phyloP scores from a whole-genome alignment of 1,140 invertebrate genomes.

The Diachasma alloeum region DNA sequence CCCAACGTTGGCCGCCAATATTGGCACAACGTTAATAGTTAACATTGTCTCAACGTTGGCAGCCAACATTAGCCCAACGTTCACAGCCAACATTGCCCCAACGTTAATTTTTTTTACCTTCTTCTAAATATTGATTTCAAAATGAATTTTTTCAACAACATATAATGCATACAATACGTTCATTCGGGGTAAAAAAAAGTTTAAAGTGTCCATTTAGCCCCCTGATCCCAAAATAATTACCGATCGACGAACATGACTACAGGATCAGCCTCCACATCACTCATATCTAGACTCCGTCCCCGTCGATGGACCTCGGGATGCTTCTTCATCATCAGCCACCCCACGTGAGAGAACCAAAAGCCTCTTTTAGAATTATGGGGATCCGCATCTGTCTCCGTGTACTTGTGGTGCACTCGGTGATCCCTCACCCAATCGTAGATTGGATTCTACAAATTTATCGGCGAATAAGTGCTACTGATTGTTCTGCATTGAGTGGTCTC shows the following conservation, averaged over 20 bases:
- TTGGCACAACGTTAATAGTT: too few species aligned
- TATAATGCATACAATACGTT: too few species aligned
- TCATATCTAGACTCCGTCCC: conserved; percentile 80
- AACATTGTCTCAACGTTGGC: too few species aligned
- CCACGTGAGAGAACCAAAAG: conserved; percentile 91
- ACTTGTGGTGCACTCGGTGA: conserved; percentile 91
- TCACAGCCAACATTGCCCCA: too few species aligned
- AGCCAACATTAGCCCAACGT: too few species aligned
- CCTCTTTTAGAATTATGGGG: conserved; percentile 87
- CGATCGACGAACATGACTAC: conserved; percentile 78
- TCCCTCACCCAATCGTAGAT: conserved; percentile 79
- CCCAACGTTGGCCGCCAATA: too few species aligned
- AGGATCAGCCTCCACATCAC: conserved; percentile 79
- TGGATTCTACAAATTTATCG: conserved; percentile 62
- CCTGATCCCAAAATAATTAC: conserved; percentile 49
- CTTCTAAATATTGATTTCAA: too few species aligned
- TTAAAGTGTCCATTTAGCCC: too few species aligned
- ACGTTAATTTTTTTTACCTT: too few species aligned
- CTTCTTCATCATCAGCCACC: conserved; percentile 87
- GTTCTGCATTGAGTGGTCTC: background rate
- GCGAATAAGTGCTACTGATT: background rate
- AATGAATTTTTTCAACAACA: too few species aligned
- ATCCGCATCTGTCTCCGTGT: conserved; percentile 88
- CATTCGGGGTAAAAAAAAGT: too few species aligned
- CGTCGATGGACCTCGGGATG: conserved; percentile 81